Conservation (phyloP, 53 echinoderm and acorn worm species). For the Mesocentrotus franciscanus region DNA sequence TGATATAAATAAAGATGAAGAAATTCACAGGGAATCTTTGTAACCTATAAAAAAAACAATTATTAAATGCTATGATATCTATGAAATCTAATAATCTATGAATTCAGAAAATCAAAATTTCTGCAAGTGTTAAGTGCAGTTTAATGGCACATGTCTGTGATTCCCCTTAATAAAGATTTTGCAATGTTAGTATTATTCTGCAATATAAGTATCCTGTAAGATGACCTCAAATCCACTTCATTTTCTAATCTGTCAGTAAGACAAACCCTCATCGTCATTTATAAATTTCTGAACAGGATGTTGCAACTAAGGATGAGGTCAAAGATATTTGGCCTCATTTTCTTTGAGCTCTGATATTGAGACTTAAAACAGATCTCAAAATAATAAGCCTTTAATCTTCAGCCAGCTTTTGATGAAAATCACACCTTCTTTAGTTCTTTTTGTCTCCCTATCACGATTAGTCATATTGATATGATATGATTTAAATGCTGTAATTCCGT, state of each 20-base stretch:
- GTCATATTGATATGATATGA: neutral
- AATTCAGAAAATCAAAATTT: neutral
- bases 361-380: neutral
- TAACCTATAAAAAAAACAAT: neutral
- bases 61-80: neutral
- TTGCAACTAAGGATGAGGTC: slow-evolving; percentile 8
- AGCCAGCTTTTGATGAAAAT: slow-evolving; percentile 15
- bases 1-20: neutral
- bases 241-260: slow-evolving; percentile 10
- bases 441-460: neutral
- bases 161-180: neutral
- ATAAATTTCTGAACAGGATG: slow-evolving; percentile 25
- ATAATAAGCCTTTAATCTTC: slow-evolving; percentile 14
- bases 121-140: neutral
- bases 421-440: slow-evolving; percentile 6
- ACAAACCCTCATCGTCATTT: neutral
- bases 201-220: slow-evolving; percentile 18
- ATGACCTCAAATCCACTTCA: slow-evolving; percentile 1
- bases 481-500: neutral
- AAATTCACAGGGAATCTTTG: neutral
- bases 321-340: slow-evolving; percentile 31
- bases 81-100: neutral
- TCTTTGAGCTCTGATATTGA: neutral
- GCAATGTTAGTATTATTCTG: neutral
- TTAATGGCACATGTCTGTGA: neutral